Percentiles rank a stretch among this genome's conserved stretches.
Conservation (phyloP, 2,113 vertebrate genomes). For the Pteropus alecto region DNA sequence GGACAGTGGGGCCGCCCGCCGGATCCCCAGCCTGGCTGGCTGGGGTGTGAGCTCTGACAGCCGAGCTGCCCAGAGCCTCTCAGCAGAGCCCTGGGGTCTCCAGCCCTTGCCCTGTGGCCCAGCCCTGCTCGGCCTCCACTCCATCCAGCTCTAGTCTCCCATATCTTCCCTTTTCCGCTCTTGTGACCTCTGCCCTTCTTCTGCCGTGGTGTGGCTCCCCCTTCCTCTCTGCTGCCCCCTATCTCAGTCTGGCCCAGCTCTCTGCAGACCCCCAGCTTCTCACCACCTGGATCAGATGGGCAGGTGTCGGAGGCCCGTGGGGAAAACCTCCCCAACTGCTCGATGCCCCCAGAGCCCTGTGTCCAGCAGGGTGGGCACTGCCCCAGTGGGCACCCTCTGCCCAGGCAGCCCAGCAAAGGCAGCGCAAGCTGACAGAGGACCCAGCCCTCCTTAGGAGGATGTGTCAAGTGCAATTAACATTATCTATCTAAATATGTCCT, state of each 20-base stretch:
- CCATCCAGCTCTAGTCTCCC: background rate
- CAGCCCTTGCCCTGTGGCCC: background rate
- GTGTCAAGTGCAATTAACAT: conserved; percentile 88
- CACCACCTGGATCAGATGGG: background rate
- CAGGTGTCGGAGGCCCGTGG: background rate
- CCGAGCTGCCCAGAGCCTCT: background rate
- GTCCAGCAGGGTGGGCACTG: background rate
- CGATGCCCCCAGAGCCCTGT: background rate
- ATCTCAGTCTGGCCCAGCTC: background rate
- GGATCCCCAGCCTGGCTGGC: background rate
- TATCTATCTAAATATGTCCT: conserved; percentile 89
- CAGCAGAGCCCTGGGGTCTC: background rate
- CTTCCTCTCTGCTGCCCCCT: conserved; percentile 10
- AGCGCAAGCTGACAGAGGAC: conserved; percentile 77
- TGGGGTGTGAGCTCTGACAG: background rate
- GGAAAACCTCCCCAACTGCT: background rate
- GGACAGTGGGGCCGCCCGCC: background rate
- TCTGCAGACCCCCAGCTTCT: background rate
- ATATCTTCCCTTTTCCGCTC: background rate
- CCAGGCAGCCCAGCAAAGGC: conserved; percentile 57
- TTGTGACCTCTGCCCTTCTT: background rate
- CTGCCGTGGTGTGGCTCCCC: background rate
- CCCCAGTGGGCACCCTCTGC: background rate
- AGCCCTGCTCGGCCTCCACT: background rate
- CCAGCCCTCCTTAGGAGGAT: conserved; percentile 85